Conservation (phyloP, 2,797 vertebrate species). For the Notolabrus celidotus region DNA sequence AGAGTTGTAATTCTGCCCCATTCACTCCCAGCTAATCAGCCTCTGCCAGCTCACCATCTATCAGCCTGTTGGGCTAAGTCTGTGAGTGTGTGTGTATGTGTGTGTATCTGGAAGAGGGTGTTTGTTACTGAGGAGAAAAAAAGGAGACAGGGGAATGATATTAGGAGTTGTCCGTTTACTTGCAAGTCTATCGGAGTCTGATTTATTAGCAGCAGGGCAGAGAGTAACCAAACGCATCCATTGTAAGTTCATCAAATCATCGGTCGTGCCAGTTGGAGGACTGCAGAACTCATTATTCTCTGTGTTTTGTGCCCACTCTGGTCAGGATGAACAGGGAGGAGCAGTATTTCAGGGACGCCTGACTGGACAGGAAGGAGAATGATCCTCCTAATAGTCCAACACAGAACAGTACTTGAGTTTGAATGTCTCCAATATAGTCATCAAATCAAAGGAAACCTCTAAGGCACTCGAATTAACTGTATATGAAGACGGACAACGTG, state of each 20-base stretch:
- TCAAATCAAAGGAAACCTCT: not conserved
- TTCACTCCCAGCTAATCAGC: conserved; percentile 79
- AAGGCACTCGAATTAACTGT: not conserved
- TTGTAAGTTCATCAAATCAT: conserved; percentile 29
- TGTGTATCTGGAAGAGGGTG: not conserved
- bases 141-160: conserved; percentile 4
- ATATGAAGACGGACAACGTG: no score
- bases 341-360: not conserved
- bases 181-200: conserved; percentile 32
- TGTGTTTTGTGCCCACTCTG: conserved; percentile 11
- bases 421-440: not conserved
- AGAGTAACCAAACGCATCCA: conserved; percentile 26
- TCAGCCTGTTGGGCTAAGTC: conserved; percentile 48
- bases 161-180: conserved; percentile 2
- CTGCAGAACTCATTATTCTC: conserved; percentile 29
- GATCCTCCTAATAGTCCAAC: not conserved
- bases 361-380: not conserved
- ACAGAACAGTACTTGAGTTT: not conserved
- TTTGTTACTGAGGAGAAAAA: conserved; percentile 16
- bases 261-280: conserved; percentile 42
- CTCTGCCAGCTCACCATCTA: conserved; percentile 74
- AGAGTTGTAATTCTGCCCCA: conserved; percentile 77
- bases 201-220: conserved; percentile 53
- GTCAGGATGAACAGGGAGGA: conserved; percentile 2
- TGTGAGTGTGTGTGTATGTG: no score